Evolutionary conservation across 2,113 vertebrate species (phyloP).

Genomic region (Onychostruthus taczanowskii): DNA sequence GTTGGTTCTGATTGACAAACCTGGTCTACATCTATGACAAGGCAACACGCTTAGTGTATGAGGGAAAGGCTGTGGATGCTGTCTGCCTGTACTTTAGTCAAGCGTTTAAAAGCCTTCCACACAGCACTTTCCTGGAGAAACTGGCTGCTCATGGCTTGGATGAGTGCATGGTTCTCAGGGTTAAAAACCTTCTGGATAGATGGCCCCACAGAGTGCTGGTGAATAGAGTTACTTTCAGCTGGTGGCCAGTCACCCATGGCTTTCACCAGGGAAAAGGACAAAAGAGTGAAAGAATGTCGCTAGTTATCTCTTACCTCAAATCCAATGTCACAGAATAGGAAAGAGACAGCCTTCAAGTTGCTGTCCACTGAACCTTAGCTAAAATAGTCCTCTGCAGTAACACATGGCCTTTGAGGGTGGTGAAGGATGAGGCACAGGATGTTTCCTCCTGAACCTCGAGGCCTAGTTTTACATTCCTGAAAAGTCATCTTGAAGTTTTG

Average conservation of each 20-base stretch:
- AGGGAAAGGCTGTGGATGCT: background rate
- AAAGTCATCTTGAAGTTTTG: background rate
- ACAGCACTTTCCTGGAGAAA: background rate
- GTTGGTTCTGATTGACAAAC: background rate
- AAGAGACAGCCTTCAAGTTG: background rate
- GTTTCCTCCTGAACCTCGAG: background rate
- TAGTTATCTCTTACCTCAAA: background rate
- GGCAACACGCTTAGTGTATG: background rate
- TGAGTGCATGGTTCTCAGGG: background rate
- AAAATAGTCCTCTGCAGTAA: background rate
- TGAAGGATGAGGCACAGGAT: background rate
- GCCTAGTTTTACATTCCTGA: background rate
- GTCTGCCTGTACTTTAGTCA: background rate
- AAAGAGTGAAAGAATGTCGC: background rate
- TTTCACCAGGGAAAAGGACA: background rate
- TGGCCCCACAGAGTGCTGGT: rapidly evolving
- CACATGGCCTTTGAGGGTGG: background rate
- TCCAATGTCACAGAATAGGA: background rate
- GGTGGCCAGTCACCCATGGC: background rate
- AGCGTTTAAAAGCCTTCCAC: background rate
- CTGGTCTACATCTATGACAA: background rate
- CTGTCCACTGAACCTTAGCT: background rate
- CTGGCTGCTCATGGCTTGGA: background rate
- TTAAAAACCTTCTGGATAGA: background rate
- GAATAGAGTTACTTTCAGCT: background rate